These are phyloP conservation scores for Crax fasciolata DNA, from an alignment of 2,797 vertebrate species.

Conservation along the genomic window DNA sequence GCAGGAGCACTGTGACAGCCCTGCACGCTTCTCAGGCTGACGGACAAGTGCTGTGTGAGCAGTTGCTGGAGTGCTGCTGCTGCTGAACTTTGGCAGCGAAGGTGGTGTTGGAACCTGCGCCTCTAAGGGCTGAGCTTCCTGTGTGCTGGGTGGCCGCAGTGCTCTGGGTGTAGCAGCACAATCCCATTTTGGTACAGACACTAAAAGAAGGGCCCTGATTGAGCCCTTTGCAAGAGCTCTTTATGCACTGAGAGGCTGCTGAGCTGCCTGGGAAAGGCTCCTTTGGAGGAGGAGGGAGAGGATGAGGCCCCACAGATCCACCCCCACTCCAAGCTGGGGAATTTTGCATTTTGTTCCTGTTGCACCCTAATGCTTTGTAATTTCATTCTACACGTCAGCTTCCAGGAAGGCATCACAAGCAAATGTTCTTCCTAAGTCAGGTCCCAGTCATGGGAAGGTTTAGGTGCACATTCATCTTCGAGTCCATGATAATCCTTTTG, in stretches of 20 bases:
- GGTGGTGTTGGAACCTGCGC: not conserved
- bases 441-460: not conserved
- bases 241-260: not conserved
- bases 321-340: not conserved
- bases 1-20: not conserved
- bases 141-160: not conserved
- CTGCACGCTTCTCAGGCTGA: not conserved
- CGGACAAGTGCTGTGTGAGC: rapidly evolving
- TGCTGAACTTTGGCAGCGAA: not conserved
- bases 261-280: not conserved
- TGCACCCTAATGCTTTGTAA: not conserved
- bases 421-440: not conserved
- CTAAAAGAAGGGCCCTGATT: too few relatives aligned
- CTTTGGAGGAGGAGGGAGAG: not conserved
- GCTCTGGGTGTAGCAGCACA: not conserved
- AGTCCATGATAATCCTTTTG: not conserved
- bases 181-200: not conserved
- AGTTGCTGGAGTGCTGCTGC: not conserved
- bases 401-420: not conserved
- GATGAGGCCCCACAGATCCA: not conserved
- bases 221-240: not conserved
- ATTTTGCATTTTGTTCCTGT: not conserved
- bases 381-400: not conserved
- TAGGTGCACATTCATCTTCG: not conserved
- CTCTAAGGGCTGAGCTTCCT: not conserved